A percentile compares a stretch with the other conserved stretches of the same genome.
These are phyloP conservation scores for Orussus abietinus DNA, from an alignment of 1,140 invertebrate species.

Conservation along the genomic window DNA sequence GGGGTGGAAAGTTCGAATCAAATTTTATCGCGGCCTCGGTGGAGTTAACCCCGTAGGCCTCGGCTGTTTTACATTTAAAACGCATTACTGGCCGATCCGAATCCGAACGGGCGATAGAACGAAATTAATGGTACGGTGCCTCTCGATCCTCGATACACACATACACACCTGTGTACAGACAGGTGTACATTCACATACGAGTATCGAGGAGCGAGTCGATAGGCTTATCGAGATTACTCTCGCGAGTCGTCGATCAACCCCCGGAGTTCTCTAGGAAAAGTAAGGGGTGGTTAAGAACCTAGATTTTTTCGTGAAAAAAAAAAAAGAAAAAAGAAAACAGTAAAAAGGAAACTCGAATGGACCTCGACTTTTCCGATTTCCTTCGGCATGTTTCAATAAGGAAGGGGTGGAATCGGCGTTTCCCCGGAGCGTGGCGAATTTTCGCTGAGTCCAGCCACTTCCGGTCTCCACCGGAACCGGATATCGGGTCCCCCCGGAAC, in stretches of 20 bases:
- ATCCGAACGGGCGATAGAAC: constrained; percentile 48
- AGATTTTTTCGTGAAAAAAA: neutral
- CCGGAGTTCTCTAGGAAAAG: neutral
- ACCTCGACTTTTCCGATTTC: too few relatives aligned
- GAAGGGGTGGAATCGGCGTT: too few relatives aligned
- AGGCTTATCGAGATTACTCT: constrained; percentile 17
- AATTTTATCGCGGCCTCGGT: constrained; percentile 46
- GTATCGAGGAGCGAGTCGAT: neutral
- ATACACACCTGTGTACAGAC: constrained; percentile 1
- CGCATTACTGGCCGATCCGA: constrained; percentile 48
- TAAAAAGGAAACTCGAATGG: constrained; percentile 3
- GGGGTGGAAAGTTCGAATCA: constrained; percentile 38
- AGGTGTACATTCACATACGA: neutral
- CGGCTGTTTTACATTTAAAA: constrained; percentile 54
- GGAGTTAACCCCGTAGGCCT: constrained; percentile 44
- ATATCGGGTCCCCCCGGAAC: too few relatives aligned
- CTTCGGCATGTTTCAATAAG: too few relatives aligned
- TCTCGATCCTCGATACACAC: constrained; percentile 47
- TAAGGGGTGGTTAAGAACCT: constrained; percentile 2
- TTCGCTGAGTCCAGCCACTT: too few relatives aligned
- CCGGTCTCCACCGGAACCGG: too few relatives aligned
- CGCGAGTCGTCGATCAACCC: constrained; percentile 1
- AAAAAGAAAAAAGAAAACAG: constrained; percentile 15
- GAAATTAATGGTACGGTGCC: constrained; percentile 52
- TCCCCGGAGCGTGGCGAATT: too few relatives aligned